A percentile compares a stretch with the other conserved stretches of the same genome.
phyloP scores from a whole-genome alignment of 37 sponge, comb jelly and placozoan species.

The Chondrosia reniformis region DNA sequence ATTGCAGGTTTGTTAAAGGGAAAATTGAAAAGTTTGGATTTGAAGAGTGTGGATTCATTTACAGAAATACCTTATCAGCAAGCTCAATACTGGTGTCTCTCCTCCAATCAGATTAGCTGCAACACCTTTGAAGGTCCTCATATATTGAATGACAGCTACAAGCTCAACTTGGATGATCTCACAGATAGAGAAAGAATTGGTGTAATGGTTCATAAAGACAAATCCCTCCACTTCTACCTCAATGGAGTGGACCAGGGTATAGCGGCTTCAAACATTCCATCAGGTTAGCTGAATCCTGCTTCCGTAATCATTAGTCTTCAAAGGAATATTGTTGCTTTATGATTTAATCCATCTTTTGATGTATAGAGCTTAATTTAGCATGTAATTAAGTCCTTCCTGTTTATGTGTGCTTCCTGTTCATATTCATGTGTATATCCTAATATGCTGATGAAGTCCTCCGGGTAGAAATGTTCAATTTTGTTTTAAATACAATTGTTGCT shows the following conservation, averaged over 20 bases:
- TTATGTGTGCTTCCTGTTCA: background rate
- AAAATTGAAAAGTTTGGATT: background rate
- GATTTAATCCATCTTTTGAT: too few species aligned
- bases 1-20: background rate
- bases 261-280: background rate
- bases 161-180: constrained; percentile 12
- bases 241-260: constrained; percentile 18
- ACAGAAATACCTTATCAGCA: background rate
- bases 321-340: too few species aligned
- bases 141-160: background rate
- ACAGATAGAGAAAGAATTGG: constrained; percentile 11
- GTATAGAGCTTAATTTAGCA: too few species aligned
- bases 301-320: too few species aligned
- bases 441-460: too few species aligned
- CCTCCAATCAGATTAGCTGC: background rate
- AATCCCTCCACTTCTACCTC: constrained; percentile 38
- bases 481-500: too few species aligned
- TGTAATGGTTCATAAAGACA: constrained; percentile 8
- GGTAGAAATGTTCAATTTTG: too few species aligned
- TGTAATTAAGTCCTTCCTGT: background rate
- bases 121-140: background rate
- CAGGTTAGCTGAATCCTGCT: background rate
- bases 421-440: background rate
- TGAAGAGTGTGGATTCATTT: background rate
- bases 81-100: background rate